A percentile compares a stretch with the other conserved stretches of the same genome.
phyloP scores from a whole-genome alignment of 2,113 vertebrate genomes.

The Marcusenius ussheri region DNA sequence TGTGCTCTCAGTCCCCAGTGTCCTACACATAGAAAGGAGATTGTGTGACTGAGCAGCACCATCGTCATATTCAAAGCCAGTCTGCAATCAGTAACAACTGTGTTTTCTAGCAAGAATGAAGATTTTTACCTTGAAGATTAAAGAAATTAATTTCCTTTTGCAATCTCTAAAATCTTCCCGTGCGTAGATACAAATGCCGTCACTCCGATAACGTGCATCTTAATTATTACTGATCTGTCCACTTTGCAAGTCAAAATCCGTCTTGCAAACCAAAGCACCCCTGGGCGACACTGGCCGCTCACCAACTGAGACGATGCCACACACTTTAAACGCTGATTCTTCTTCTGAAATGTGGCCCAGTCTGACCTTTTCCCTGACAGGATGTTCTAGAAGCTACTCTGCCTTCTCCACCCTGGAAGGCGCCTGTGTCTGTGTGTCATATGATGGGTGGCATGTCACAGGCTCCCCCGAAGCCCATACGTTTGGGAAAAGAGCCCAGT shows the following conservation, averaged over 20 bases:
- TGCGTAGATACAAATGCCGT: background rate
- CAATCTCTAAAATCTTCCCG: background rate
- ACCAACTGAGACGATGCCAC: background rate
- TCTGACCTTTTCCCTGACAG: background rate
- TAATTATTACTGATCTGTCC: background rate
- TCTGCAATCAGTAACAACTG: background rate
- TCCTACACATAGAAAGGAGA: background rate
- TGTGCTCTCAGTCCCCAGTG: background rate
- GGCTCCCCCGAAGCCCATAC: background rate
- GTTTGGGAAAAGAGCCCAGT: background rate
- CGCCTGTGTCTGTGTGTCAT: background rate
- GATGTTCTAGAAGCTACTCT: background rate
- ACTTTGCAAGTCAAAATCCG: background rate
- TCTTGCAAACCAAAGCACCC: background rate
- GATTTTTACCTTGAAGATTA: conserved; percentile 2
- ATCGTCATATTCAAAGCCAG: background rate
- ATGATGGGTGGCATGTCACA: background rate
- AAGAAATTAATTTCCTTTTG: conserved; percentile 4
- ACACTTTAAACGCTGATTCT: background rate
- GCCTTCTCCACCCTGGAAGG: background rate
- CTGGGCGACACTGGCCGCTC: background rate
- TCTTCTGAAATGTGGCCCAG: background rate
- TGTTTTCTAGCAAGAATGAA: background rate
- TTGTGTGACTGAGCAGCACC: background rate
- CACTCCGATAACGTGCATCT: background rate